These are phyloP conservation scores for Uria aalge DNA, from an alignment of 2,113 vertebrate genomes.

Conservation along the genomic window DNA sequence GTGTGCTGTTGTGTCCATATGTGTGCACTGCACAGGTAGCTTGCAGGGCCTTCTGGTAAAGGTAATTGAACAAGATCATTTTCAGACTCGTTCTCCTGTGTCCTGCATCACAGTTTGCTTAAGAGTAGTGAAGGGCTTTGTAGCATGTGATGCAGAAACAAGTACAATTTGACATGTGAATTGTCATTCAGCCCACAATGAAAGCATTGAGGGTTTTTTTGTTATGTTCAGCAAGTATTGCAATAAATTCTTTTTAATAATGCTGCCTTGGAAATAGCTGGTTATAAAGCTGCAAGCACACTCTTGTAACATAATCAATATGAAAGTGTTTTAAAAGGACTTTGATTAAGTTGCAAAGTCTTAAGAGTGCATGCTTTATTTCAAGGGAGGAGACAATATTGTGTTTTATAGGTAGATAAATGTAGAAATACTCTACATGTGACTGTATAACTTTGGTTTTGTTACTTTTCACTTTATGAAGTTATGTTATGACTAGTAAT, in stretches of 20 bases:
- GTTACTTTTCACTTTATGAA: background rate
- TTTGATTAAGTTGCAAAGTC: background rate
- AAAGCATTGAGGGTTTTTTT: background rate
- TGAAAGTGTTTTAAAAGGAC: background rate
- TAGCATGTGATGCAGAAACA: background rate
- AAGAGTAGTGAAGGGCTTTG: background rate
- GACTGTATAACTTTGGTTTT: background rate
- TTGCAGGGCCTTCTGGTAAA: background rate
- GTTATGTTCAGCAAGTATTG: background rate
- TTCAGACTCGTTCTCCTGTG: background rate
- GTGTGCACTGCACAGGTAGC: background rate
- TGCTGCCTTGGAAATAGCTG: background rate
- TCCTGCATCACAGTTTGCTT: background rate
- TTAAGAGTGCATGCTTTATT: background rate
- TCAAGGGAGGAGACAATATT: background rate
- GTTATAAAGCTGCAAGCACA: background rate
- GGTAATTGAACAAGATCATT: background rate
- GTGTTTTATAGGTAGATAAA: background rate
- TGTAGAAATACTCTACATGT: background rate
- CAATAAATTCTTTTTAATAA: background rate
- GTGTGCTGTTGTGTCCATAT: accelerated
- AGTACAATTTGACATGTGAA: accelerated
- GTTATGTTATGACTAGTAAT: background rate
- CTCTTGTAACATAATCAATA: background rate
- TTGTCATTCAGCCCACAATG: background rate